Evolutionary conservation across 1,140 invertebrate species (phyloP).

Genomic region (Temnothorax longispinosus): DNA sequence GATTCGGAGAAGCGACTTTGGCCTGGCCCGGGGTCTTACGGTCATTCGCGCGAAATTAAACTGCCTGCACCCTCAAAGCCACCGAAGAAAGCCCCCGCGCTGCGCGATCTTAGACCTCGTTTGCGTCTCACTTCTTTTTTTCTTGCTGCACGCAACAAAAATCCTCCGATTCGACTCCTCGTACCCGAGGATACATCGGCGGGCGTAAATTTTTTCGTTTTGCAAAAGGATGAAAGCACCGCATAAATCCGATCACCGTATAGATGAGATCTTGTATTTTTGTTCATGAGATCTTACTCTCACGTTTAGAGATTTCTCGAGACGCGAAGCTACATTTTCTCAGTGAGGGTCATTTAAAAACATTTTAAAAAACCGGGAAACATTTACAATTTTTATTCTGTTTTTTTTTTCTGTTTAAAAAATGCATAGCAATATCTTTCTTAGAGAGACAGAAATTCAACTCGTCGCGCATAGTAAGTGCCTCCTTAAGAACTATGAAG

Average conservation of each 20-base stretch:
- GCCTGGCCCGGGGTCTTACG: constrained; percentile 51
- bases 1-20: constrained; percentile 38
- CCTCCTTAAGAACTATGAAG: background rate
- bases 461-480: background rate
- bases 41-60: constrained; percentile 65
- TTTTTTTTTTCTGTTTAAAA: background rate
- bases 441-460: background rate
- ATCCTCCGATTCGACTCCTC: background rate
- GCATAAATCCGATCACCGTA: constrained; percentile 3
- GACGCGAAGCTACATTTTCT: background rate
- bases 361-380: background rate
- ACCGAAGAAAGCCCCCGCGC: constrained; percentile 1
- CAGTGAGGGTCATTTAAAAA: background rate
- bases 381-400: background rate
- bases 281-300: background rate
- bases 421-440: background rate
- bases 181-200: background rate
- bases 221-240: background rate
- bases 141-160: background rate
- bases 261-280: background rate
- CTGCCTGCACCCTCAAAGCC: constrained; percentile 65
- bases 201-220: background rate
- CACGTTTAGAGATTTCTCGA: background rate
- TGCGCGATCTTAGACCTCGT: constrained; percentile 7
- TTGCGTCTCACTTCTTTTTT: constrained; percentile 19